Percentiles rank a stretch among this genome's conserved stretches.
Evolutionary conservation across 2,888 invertebrate species (phyloP).

Genomic region (Proisotoma minuta): DNA sequence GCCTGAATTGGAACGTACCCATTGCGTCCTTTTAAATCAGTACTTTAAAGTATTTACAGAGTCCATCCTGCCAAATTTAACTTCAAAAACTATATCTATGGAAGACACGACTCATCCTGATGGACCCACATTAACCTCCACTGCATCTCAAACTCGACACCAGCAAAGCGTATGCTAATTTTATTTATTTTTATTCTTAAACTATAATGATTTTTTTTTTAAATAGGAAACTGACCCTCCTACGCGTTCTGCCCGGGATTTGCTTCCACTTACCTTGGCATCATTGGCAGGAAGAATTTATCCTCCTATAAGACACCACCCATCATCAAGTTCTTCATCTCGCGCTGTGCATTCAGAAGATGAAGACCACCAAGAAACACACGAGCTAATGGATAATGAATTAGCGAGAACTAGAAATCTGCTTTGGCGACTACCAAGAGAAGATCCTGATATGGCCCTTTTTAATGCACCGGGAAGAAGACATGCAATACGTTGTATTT

Average conservation of each 20-base stretch:
- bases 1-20: slow-evolving; percentile 55
- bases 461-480: no score
- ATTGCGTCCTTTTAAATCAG: slow-evolving; percentile 53
- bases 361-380: no score
- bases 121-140: background rate
- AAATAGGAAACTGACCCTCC: slow-evolving; percentile 6
- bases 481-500: slow-evolving; percentile 9
- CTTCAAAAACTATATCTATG: no score
- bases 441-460: background rate
- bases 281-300: slow-evolving; percentile 42
- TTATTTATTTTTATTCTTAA: background rate
- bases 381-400: no score
- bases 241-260: slow-evolving; percentile 27
- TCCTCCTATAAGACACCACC: slow-evolving; percentile 32
- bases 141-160: background rate
- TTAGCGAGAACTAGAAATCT: no score
- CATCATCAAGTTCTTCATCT: no score
- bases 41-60: slow-evolving; percentile 48
- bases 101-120: no score
- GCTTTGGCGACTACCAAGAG: no score
- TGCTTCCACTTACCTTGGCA: slow-evolving; percentile 44
- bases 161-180: slow-evolving; percentile 3
- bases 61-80: slow-evolving; percentile 39
- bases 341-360: no score
- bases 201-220: background rate